Evolutionary conservation across 2,888 invertebrate species (phyloP).

Genomic region (Drosophila nigritarsus): DNA sequence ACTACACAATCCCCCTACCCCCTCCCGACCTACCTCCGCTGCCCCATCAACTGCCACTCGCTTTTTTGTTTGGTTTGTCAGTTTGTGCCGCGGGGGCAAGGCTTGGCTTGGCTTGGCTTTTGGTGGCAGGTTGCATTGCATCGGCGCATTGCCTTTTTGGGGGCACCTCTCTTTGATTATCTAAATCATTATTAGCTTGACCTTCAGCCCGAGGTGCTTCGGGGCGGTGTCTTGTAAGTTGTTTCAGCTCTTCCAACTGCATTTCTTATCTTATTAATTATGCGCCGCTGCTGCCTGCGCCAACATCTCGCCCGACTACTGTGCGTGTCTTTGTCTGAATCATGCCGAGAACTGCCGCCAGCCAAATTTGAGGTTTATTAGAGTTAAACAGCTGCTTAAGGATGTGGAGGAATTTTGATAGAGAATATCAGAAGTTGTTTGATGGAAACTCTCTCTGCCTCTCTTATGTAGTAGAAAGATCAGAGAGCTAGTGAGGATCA

Average conservation of each 20-base stretch:
- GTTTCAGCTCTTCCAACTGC: conserved; percentile 32
- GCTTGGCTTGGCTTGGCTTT: conserved; percentile 15
- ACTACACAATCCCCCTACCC: conserved; percentile 4
- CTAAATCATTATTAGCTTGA: conserved; percentile 81
- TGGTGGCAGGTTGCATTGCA: conserved; percentile 48
- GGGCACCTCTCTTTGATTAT: conserved; percentile 59
- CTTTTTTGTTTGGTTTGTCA: conserved; percentile 71
- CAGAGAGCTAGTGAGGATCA: neutral
- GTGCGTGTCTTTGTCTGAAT: conserved; percentile 50
- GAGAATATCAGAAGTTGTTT: neutral
- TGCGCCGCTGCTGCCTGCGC: conserved; percentile 35
- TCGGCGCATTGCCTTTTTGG: conserved; percentile 22
- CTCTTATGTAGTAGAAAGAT: too few relatives aligned
- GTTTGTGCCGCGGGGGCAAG: conserved; percentile 45
- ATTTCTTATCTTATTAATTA: conserved; percentile 75
- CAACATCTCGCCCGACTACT: conserved; percentile 52
- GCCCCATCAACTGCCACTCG: neutral
- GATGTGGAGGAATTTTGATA: neutral
- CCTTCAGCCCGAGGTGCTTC: conserved; percentile 74
- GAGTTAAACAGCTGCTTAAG: neutral
- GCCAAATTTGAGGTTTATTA: neutral
- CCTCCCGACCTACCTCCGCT: neutral
- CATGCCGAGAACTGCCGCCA: neutral
- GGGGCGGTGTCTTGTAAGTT: conserved; percentile 46
- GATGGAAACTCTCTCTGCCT: too few relatives aligned